Evolutionary conservation across 2,113 vertebrate species (phyloP), one percentile per base, ranked within the genome.

Genomic region (Tachysurus vachellii): DNA sequence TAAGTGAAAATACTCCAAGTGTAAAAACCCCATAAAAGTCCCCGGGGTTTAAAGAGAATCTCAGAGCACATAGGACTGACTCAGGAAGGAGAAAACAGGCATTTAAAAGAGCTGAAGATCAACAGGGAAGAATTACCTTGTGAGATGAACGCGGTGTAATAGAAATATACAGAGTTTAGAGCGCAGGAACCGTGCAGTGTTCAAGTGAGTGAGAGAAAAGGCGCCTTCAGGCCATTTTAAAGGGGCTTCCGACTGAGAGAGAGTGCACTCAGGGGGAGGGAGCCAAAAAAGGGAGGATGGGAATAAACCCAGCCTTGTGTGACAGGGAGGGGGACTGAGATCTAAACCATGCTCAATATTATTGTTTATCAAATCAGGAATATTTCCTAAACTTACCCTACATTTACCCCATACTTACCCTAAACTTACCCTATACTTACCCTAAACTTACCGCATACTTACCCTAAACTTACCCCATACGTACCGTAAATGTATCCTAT

Each of bases 181-280:
- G 85, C 19, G 44, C 76, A 76, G 47, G 28, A 71, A 68, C 16
- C 44, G 80, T 42, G 80, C 81, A 64, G 80, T 62, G 70, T 54
- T 81, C 79, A 61, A 75, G 56, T 85, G 83, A 75, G 70, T 81
- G 56, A 80, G 70, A 42, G 83, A 70, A 81, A 76, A 82, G 68
- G 70, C 86, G 80, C 85, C 28, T 82, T 77, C 86, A 54, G 80
- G 86, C 80, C 85, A 87, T 81, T 87, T 87, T 87, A 87, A 87
- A 87, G 80, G 68, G 86, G 80, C 44, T 87, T 87, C 86, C 80
- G 59, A 75, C 28, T 64, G 86, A 59, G 86, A 59, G 47, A 28
- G 57, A 81, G 66, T 4, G 85, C 80, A 73, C 36, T 31, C 19
- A 10, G 61, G 80, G 84, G 86, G 86, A 73, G 86, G 80, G 86